Evolutionary conservation across 1,140 invertebrate genomes (phyloP), one percentile per base, ranked within the genome.

Genomic region (Calliphora vicina): DNA sequence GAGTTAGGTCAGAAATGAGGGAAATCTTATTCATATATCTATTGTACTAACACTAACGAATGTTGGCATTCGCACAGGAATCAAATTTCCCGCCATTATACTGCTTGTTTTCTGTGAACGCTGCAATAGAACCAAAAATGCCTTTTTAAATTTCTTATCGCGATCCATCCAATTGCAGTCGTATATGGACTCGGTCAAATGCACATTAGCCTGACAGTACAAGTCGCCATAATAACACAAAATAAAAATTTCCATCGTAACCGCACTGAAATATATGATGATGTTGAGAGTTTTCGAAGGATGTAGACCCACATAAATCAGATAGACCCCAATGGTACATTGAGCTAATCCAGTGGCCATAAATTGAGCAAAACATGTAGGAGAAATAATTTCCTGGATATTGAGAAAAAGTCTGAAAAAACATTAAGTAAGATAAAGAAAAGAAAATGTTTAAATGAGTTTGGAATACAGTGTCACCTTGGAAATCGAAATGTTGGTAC

Each of bases 161-260:
- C 86, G 87, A 17, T 85, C 72, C 5, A 85, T 25, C 88, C 88
- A 90, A 42, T 90, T 88, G 72, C 84, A 86, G 1, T 29, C 35
- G 67, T 90, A 90, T 73, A 86, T 84, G 3, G 86, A 86, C 0
- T 45, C 43, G 4, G 83, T 35, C 0, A 90, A 72, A 20, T 71
- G 25, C 2, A 88, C 85, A 0, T 84, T 84, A 35, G 83, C 85
- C 15, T 83, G 35, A 57, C 15, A 29, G 15, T 88, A 80, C 8
- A 85, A 20, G 27, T 90, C 88, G 10, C 85, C 85, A 71, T 78
- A 85, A 81, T 85, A 88, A 80, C 88, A 90, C 0, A 88, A 71
- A 13, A 88, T 72, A 10, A 86, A 72, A 0, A 86, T 87, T 50
- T 90, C 87, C 6, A 82, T 61, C 27, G 81, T 82, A 0, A 88